Conservation (phyloP, 2,113 vertebrate species). For the Empidonax alnorum region DNA sequence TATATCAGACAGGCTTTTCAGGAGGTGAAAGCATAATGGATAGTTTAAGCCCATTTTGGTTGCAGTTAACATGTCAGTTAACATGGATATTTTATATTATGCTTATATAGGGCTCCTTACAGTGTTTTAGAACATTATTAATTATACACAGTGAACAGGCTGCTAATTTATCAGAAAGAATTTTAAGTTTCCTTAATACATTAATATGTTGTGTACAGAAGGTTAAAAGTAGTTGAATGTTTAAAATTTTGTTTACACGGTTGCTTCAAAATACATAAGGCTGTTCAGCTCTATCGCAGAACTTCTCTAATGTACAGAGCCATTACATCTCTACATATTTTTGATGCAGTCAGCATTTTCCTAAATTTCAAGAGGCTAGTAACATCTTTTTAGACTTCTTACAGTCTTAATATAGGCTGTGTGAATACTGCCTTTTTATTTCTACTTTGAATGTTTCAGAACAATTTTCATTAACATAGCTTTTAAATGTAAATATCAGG, state of each 20-base stretch:
- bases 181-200: neutral
- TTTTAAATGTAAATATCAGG: neutral
- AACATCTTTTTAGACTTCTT: neutral
- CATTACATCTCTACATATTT: neutral
- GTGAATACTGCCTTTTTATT: neutral
- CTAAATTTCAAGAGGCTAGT: neutral
- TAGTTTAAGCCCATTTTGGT: neutral
- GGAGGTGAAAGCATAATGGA: neutral
- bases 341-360: neutral
- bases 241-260: neutral
- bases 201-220: neutral
- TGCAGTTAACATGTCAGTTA: neutral
- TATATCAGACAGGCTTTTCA: accelerated
- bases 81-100: neutral
- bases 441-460: neutral
- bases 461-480: neutral
- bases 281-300: neutral
- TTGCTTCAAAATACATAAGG: neutral
- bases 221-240: neutral
- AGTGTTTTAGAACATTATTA: neutral
- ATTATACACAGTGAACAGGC: neutral
- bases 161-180: neutral
- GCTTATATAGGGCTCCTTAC: neutral
- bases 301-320: neutral
- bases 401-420: neutral